Conservation (phyloP, 2,888 invertebrate genomes). For the Griposia aprilina region DNA sequence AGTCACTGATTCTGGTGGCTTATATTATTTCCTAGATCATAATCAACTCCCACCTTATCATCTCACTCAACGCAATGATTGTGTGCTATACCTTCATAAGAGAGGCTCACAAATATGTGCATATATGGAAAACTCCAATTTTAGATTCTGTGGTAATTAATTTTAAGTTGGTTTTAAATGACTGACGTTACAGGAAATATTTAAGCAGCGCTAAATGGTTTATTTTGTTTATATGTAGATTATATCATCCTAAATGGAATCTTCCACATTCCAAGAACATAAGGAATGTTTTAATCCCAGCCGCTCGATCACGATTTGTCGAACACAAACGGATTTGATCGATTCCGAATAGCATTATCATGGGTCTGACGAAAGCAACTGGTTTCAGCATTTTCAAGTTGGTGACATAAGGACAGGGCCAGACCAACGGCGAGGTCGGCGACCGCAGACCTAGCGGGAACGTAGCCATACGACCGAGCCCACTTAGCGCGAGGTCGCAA, state of each 20-base stretch:
- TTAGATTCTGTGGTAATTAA: no score
- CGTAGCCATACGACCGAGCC: slow-evolving; percentile 61
- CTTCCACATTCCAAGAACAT: slow-evolving; percentile 20
- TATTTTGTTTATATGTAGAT: not conserved
- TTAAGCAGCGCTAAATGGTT: not conserved
- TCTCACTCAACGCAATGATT: not conserved
- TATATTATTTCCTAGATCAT: not conserved
- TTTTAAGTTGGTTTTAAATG: not conserved
- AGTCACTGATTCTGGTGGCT: not conserved
- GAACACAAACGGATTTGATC: slow-evolving; percentile 31
- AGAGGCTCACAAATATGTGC: no score
- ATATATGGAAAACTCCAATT: no score
- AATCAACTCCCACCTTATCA: not conserved
- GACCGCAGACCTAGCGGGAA: slow-evolving; percentile 76
- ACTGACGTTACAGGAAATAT: slow-evolving; percentile 10
- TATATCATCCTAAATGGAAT: not conserved
- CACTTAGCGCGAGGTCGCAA: slow-evolving; percentile 71
- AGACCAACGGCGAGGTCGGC: slow-evolving; percentile 75
- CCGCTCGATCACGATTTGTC: slow-evolving; percentile 17
- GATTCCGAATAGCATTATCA: slow-evolving; percentile 51
- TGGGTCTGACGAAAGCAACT: slow-evolving; percentile 56
- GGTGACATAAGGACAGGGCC: slow-evolving; percentile 75
- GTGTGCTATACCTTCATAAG: no score
- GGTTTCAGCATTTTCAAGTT: slow-evolving; percentile 63
- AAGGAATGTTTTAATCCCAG: slow-evolving; percentile 8